phyloP scores from a whole-genome alignment of 1,140 invertebrate species.

The Drosophila mayri region DNA sequence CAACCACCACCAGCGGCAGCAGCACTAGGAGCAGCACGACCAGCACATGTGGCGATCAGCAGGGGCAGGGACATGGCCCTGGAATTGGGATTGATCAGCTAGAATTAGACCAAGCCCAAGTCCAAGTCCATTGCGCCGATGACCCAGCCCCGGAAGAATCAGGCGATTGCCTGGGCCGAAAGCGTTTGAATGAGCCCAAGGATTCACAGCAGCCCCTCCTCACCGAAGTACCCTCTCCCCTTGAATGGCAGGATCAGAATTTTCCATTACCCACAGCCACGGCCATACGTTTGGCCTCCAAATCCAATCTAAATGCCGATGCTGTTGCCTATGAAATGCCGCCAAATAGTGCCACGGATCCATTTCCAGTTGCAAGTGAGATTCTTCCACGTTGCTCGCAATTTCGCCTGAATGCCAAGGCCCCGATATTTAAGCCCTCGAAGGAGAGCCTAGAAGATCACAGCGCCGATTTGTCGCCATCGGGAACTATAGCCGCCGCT shows the following conservation, averaged over 20 bases:
- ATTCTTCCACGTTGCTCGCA: not conserved
- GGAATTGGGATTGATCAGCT: constrained; percentile 5
- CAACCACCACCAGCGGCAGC: not conserved
- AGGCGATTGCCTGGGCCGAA: constrained; percentile 22
- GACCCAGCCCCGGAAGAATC: constrained; percentile 20
- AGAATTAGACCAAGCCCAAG: not conserved
- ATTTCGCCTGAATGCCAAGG: constrained; percentile 47
- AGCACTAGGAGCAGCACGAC: too few relatives aligned
- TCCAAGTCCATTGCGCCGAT: constrained; percentile 20
- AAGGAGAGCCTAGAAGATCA: not conserved
- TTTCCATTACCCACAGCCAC: constrained; percentile 6
- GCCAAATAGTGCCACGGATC: too few relatives aligned
- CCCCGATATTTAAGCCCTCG: constrained; percentile 46
- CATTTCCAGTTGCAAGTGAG: not conserved
- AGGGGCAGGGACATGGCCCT: constrained; percentile 19
- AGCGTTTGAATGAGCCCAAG: not conserved
- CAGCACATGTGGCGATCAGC: constrained; percentile 9
- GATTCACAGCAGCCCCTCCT: not conserved
- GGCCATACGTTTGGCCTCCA: constrained; percentile 10
- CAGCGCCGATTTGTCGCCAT: not conserved
- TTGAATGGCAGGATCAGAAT: not conserved
- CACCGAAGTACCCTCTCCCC: not conserved
- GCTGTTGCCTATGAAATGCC: constrained; percentile 19
- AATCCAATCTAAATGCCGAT: constrained; percentile 29
- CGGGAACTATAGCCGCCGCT: not conserved